Percentiles rank a stretch among this genome's conserved stretches.
Conservation (phyloP, 1,140 invertebrate species). For the Hycleus phaleratus region DNA sequence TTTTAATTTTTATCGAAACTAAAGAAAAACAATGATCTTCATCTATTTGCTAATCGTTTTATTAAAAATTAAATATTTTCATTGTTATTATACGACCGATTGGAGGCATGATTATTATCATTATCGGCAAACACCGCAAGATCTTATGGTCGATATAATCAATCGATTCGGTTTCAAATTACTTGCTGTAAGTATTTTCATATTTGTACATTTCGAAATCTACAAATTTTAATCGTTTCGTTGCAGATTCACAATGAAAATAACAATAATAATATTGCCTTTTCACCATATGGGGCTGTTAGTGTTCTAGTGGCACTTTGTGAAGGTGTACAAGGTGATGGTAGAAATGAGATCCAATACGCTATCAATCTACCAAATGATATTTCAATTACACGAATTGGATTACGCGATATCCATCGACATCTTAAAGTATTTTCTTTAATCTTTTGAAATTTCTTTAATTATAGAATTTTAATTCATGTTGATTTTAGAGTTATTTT, state of each 20-base stretch:
- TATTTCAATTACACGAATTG: constrained; percentile 60
- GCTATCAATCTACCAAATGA: constrained; percentile 60
- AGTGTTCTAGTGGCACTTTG: constrained; percentile 68
- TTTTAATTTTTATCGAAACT: too few species aligned
- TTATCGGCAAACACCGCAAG: constrained; percentile 43
- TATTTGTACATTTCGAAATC: not conserved
- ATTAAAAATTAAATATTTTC: too few species aligned
- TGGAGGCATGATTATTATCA: not conserved
- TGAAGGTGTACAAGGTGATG: constrained; percentile 63
- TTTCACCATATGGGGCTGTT: constrained; percentile 70
- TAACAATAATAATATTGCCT: constrained; percentile 73
- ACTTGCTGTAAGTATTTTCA: constrained; percentile 49
- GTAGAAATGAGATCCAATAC: constrained; percentile 59
- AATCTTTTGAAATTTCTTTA: not conserved
- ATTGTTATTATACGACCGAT: too few species aligned
- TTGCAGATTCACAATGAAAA: constrained; percentile 36
- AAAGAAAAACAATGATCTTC: too few species aligned
- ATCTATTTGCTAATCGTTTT: too few species aligned
- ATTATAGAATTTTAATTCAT: constrained; percentile 32
- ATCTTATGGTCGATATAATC: constrained; percentile 69
- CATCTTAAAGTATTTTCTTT: constrained; percentile 32
- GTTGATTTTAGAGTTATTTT: constrained; percentile 60
- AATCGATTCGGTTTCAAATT: constrained; percentile 65
- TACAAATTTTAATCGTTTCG: not conserved
- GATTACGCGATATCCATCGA: constrained; percentile 70